phyloP scores from a whole-genome alignment of 2,888 invertebrate genomes.

The Apotomis turbidana region DNA sequence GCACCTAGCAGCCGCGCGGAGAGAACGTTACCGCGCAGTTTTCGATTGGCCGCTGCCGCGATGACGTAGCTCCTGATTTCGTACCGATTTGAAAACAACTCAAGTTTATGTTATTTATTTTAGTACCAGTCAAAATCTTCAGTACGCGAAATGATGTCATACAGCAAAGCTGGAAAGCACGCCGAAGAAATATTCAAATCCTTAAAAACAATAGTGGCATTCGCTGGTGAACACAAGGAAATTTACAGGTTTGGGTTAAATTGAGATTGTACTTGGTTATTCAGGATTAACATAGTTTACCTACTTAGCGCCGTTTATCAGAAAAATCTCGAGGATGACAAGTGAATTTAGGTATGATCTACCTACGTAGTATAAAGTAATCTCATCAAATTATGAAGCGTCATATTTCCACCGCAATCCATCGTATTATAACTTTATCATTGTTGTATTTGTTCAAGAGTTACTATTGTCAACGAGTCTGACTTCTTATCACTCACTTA shows the following conservation, averaged over 20 bases:
- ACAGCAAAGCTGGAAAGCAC: constrained; percentile 87
- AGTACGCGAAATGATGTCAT: constrained; percentile 82
- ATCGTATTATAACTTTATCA: neutral
- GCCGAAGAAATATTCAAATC: constrained; percentile 87
- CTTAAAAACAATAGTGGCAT: constrained; percentile 87
- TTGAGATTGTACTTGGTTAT: no score
- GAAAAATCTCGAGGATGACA: neutral
- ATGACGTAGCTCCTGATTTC: no score
- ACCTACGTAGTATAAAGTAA: neutral
- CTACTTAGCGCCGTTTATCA: neutral
- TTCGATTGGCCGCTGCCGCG: no score
- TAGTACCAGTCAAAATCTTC: constrained; percentile 82
- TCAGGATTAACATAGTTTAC: no score
- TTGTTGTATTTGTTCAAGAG: neutral
- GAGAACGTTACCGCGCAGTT: no score
- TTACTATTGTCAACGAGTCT: neutral
- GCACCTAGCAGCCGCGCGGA: no score
- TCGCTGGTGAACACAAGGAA: constrained; percentile 87
- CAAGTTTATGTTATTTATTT: constrained; percentile 20
- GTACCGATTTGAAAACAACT: no score
- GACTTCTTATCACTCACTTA: neutral
- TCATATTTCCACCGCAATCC: neutral
- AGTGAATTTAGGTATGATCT: no score
- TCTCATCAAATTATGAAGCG: neutral
- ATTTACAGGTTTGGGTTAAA: constrained; percentile 71